phyloP scores from a whole-genome alignment of 2,888 invertebrate species.

The Orchesellides sinensis region DNA sequence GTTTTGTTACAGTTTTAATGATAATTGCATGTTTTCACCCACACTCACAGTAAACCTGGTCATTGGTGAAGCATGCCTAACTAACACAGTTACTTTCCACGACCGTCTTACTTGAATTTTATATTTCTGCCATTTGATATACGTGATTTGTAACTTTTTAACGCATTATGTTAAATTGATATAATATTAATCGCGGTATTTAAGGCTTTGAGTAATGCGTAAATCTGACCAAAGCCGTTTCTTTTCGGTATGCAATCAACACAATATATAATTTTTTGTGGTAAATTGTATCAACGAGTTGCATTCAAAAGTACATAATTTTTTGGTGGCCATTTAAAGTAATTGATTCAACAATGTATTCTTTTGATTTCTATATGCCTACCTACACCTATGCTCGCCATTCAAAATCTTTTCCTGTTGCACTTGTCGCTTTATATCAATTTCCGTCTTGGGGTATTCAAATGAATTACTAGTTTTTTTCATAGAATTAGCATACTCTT shows the following conservation, averaged over 20 bases:
- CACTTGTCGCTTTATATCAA: no score
- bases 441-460: not conserved
- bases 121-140: not conserved
- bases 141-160: not conserved
- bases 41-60: not conserved
- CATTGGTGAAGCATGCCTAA: constrained; percentile 3
- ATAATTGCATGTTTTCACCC: constrained; percentile 20
- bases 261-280: constrained; percentile 3
- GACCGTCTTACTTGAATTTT: constrained; percentile 9
- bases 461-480: not conserved
- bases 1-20: no score
- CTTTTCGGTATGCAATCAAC: constrained; percentile 1
- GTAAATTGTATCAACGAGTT: no score
- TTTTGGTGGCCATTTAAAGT: constrained; percentile 6
- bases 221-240: constrained; percentile 12
- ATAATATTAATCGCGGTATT: no score
- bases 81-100: not conserved
- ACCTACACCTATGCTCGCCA: not conserved
- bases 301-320: constrained; percentile 28
- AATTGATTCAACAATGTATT: constrained; percentile 9
- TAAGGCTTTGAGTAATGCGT: no score
- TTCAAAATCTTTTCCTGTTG: no score
- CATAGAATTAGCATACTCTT: not conserved
- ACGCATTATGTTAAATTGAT: no score
- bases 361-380: not conserved